A percentile compares a stretch with the other conserved stretches of the same genome.
phyloP scores from a whole-genome alignment of 2,888 invertebrate genomes.

The Napeogenes sylphis region DNA sequence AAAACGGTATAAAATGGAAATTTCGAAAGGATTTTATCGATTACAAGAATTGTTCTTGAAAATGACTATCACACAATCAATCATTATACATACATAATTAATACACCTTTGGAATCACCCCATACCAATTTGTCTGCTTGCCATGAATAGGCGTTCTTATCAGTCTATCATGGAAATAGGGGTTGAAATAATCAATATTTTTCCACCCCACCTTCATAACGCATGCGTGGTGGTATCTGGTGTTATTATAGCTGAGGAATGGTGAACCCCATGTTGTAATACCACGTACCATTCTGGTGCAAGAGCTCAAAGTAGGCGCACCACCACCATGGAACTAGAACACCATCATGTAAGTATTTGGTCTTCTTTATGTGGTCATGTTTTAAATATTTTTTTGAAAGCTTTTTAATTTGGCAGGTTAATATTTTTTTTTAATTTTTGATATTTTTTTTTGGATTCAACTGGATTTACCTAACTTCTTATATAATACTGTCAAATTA shows the following conservation, averaged over 20 bases:
- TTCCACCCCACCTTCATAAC: conserved; percentile 59
- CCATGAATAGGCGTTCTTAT: conserved; percentile 63
- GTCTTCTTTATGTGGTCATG: conserved; percentile 10
- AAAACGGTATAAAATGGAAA: background rate
- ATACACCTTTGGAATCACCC: conserved; percentile 57
- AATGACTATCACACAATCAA: conserved; percentile 57
- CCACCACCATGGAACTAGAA: conserved; percentile 30
- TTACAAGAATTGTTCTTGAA: conserved; percentile 28
- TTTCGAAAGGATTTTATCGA: conserved; percentile 19
- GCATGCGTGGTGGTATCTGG: conserved; percentile 69
- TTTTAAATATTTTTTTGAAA: background rate
- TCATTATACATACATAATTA: conserved; percentile 72
- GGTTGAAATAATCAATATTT: conserved; percentile 70
- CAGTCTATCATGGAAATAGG: conserved; percentile 64
- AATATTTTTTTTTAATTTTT: conserved; percentile 33
- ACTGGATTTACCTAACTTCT: too few species aligned
- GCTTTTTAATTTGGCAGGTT: background rate
- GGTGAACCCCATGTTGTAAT: conserved; percentile 50
- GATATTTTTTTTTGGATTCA: background rate
- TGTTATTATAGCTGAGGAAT: conserved; percentile 60
- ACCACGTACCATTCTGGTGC: conserved; percentile 60
- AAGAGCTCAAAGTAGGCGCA: conserved; percentile 43
- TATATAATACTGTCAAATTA: too few species aligned
- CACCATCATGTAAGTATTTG: conserved; percentile 40
- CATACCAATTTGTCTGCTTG: conserved; percentile 61